A percentile compares a stretch with the other conserved stretches of the same genome.
Conservation (phyloP, 35 echinoderm and acorn worm genomes). For the Apostichopus parvimensis region DNA sequence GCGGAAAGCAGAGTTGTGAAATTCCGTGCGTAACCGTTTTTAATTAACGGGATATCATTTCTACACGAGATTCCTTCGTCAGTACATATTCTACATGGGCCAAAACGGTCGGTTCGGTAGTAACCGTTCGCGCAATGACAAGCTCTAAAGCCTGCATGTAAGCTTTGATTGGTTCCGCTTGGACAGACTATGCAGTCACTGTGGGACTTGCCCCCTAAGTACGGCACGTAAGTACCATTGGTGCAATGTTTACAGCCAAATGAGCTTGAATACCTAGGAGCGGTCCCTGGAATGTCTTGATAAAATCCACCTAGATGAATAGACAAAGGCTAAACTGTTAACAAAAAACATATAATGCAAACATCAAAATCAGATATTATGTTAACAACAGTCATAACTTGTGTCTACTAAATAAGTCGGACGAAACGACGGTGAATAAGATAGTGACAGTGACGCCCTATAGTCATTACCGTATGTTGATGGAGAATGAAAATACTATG, state of each 20-base stretch:
- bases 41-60: constrained; percentile 14
- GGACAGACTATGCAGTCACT: constrained; percentile 60
- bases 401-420: too few relatives aligned
- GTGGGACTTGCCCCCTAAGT: not conserved
- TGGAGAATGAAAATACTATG: too few relatives aligned
- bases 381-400: too few relatives aligned
- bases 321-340: too few relatives aligned
- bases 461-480: too few relatives aligned
- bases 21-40: constrained; percentile 39
- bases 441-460: too few relatives aligned
- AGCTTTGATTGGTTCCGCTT: constrained; percentile 47
- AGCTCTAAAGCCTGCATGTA: constrained; percentile 54
- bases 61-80: constrained; percentile 50
- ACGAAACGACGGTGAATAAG: too few relatives aligned
- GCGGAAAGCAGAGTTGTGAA: not conserved
- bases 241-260: constrained; percentile 4
- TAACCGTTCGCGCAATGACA: constrained; percentile 55
- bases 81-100: constrained; percentile 40
- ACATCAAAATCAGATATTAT: too few relatives aligned
- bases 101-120: constrained; percentile 60
- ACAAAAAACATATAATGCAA: too few relatives aligned
- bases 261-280: not conserved
- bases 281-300: constrained; percentile 11
- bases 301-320: constrained; percentile 9
- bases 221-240: not conserved